Base-by-base conservation (phyloP, 2,888 invertebrate species). In the Ormyrus rosae region DNA sequence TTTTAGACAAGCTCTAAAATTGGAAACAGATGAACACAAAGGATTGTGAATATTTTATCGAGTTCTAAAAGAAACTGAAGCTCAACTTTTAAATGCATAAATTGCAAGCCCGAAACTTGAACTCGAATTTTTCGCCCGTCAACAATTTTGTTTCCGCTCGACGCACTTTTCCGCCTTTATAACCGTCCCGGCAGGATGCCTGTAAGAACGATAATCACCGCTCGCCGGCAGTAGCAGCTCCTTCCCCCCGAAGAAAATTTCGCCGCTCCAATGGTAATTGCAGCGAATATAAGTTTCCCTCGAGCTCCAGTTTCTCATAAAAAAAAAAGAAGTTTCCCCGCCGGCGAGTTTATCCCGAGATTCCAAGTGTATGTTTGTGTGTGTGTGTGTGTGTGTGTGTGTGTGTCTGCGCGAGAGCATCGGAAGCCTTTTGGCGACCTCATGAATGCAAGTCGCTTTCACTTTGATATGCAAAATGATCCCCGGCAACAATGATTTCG, bases 401-500 rank as follows among this genome's bases (percentile, higher is more conserved):
- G 34, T 34, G 34, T 34, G 6, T 46, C 48, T 7, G 11, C 60
- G n/a, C 13, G 34, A 2, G 34, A 34, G 34, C 34, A 34, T 34
- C 34, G 55, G 55, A 34, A 65, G 34, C 53, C 67, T 60, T 75
- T 68, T n/a, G 34, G 65, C 72, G 68, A 68, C 60, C 61, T 75
- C 60, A 75, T 75, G 51, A 75, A 68, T 68, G 75, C 60, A 75
- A 75, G 68, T 75, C 68, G 61, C 68, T 61, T 69, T 64, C 61
- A 63, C 69, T 69, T 76, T 76, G 69, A 76, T 76, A 76, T 69
- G 76, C 55, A 69, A 76, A 76, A 69, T 63, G 69, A 63, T 76
- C 58, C 68, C 69, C 63, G 71, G 53, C 51, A 10, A 75, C 67
- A 75, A 75, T 65, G 65, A 74, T 74, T 75, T 58, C 51, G 48